Evolutionary conservation across 2,888 invertebrate genomes (phyloP).

Genomic region (Nesidiocoris tenuis): DNA sequence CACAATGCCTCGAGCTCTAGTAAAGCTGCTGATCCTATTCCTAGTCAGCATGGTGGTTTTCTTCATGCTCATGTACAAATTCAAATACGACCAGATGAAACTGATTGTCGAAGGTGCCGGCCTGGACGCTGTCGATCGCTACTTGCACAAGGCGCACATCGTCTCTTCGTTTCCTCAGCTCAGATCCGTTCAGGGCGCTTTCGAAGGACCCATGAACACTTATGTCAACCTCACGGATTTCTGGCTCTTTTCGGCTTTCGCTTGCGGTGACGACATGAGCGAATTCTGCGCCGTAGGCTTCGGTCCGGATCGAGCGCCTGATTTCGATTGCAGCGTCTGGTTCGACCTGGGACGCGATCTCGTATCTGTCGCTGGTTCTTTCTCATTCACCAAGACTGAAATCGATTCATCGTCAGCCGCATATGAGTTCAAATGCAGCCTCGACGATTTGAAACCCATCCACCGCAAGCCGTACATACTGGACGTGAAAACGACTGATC

Average conservation of each 20-base stretch:
- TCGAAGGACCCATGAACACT: neutral
- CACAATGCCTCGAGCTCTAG: constrained; percentile 11
- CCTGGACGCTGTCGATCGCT: constrained; percentile 26
- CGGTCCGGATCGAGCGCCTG: constrained; percentile 7
- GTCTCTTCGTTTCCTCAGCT: neutral
- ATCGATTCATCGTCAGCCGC: neutral
- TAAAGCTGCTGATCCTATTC: constrained; percentile 5
- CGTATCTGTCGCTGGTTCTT: constrained; percentile 22
- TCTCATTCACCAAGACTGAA: neutral
- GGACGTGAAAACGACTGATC: constrained; percentile 7
- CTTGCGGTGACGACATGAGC: neutral
- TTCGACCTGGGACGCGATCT: constrained; percentile 27
- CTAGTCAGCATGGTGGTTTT: neutral
- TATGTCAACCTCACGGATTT: constrained; percentile 14
- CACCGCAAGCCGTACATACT: constrained; percentile 20
- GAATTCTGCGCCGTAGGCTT: constrained; percentile 31
- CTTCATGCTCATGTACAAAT: constrained; percentile 27
- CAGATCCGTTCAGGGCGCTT: neutral
- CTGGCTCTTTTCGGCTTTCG: constrained; percentile 24
- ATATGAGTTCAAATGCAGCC: constrained; percentile 25
- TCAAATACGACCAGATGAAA: constrained; percentile 36
- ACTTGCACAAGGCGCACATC: constrained; percentile 3
- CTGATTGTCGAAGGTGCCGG: constrained; percentile 30
- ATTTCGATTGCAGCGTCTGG: constrained; percentile 15
- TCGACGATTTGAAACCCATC: constrained; percentile 9